Conservation (phyloP, 2,888 invertebrate genomes). For the Apodemia duryi region DNA sequence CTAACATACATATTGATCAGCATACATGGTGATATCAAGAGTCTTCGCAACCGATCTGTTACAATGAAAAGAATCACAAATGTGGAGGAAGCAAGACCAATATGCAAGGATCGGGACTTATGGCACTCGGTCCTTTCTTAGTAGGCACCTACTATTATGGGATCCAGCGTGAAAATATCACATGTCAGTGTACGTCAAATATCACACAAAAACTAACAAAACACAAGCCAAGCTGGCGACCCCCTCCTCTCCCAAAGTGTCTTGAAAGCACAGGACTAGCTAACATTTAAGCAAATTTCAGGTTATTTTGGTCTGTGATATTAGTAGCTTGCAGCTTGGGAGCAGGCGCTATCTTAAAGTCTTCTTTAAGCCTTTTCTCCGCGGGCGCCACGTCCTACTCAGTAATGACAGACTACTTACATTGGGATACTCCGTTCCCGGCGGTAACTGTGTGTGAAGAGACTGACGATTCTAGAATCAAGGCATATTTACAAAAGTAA, state of each 20-base stretch:
- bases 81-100: too few species aligned
- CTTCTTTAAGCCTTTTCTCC: constrained; percentile 60
- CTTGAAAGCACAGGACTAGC: neutral
- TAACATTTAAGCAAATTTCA: constrained; percentile 39
- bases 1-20: too few species aligned
- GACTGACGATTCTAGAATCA: constrained; percentile 46
- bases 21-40: too few species aligned
- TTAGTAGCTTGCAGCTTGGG: constrained; percentile 52
- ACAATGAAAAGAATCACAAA: too few species aligned
- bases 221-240: too few species aligned
- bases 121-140: too few species aligned
- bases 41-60: too few species aligned
- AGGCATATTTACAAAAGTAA: constrained; percentile 47
- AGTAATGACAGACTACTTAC: constrained; percentile 79
- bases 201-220: too few species aligned
- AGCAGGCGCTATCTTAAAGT: constrained; percentile 50
- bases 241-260: neutral
- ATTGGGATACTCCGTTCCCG: constrained; percentile 82
- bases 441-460: constrained; percentile 80
- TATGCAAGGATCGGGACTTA: too few species aligned
- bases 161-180: too few species aligned
- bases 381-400: constrained; percentile 72
- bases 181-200: too few species aligned
- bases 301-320: constrained; percentile 76
- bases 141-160: too few species aligned